Percentiles rank a stretch among this genome's conserved stretches.
Evolutionary conservation across 2,888 invertebrate genomes (phyloP).

Genomic region (Pseudoips prasinana): DNA sequence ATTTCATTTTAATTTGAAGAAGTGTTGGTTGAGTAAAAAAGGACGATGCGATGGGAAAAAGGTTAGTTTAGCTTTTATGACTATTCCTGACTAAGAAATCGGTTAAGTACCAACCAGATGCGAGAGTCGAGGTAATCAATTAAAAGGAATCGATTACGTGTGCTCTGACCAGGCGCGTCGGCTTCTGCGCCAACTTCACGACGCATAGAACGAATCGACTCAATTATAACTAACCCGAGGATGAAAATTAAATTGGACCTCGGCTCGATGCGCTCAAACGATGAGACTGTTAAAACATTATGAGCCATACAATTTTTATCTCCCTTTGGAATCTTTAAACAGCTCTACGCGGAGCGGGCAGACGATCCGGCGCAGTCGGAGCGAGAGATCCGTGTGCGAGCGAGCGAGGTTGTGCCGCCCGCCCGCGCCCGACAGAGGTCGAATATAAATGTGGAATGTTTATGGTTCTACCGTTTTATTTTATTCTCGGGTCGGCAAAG

Average conservation of each 20-base stretch:
- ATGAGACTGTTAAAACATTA: conserved; percentile 77
- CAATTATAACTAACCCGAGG: conserved; percentile 70
- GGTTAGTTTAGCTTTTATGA: no score
- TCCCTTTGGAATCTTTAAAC: conserved; percentile 66
- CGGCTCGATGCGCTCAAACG: conserved; percentile 42
- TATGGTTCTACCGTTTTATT: conserved; percentile 82
- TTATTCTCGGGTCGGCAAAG: conserved; percentile 74
- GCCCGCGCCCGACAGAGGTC: conserved; percentile 75
- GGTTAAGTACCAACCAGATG: conserved; percentile 35
- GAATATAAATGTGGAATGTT: conserved; percentile 82
- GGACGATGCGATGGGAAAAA: no score
- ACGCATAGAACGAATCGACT: conserved; percentile 74
- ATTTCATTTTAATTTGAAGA: no score
- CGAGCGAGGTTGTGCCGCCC: conserved; percentile 44
- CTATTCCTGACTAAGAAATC: no score
- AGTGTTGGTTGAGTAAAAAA: no score
- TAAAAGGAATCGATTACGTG: conserved; percentile 63
- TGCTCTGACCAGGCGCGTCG: conserved; percentile 41
- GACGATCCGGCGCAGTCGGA: conserved; percentile 73
- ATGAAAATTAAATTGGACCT: conserved; percentile 68
- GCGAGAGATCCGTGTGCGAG: conserved; percentile 44
- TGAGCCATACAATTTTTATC: conserved; percentile 77
- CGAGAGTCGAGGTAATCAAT: conserved; percentile 59
- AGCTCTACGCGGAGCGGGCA: conserved; percentile 61
- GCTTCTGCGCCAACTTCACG: conserved; percentile 51